Percentiles rank a stretch among this genome's conserved stretches.
These are phyloP conservation scores for Rhinogobio ventralis DNA, from an alignment of 2,797 vertebrate species.

Conservation along the genomic window DNA sequence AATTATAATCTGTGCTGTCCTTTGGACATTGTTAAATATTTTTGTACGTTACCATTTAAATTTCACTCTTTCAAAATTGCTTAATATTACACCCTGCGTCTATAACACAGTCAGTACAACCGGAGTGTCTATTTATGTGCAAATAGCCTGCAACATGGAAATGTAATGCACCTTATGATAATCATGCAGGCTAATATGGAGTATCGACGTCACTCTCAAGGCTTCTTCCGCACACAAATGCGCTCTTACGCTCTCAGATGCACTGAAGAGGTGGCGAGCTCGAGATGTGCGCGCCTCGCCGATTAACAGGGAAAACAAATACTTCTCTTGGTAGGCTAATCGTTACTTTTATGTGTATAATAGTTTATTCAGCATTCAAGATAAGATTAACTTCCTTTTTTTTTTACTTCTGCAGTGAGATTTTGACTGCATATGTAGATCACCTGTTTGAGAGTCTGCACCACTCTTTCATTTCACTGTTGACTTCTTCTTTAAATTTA, in stretches of 20 bases:
- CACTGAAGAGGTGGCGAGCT: background rate
- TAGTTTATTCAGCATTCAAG: background rate
- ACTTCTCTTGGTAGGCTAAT: background rate
- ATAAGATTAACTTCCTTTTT: too few relatives aligned
- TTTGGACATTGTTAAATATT: background rate
- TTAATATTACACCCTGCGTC: background rate
- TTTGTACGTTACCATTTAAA: background rate
- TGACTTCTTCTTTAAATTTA: background rate
- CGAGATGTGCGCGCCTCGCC: background rate
- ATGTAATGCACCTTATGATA: background rate
- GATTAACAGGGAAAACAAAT: background rate
- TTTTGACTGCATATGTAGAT: background rate
- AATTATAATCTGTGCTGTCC: background rate
- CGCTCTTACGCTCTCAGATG: background rate
- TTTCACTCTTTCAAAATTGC: background rate
- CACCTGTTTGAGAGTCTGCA: background rate
- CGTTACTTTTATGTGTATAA: background rate
- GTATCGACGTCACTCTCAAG: slow-evolving; percentile 20
- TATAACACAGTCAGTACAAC: background rate
- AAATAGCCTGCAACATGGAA: background rate
- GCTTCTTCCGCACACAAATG: background rate
- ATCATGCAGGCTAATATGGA: background rate
- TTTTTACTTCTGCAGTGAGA: background rate
- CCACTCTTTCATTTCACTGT: background rate
- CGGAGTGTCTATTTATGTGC: background rate